phyloP scores from a whole-genome alignment of 2,888 invertebrate species.

The Lepidochrysops patricia region DNA sequence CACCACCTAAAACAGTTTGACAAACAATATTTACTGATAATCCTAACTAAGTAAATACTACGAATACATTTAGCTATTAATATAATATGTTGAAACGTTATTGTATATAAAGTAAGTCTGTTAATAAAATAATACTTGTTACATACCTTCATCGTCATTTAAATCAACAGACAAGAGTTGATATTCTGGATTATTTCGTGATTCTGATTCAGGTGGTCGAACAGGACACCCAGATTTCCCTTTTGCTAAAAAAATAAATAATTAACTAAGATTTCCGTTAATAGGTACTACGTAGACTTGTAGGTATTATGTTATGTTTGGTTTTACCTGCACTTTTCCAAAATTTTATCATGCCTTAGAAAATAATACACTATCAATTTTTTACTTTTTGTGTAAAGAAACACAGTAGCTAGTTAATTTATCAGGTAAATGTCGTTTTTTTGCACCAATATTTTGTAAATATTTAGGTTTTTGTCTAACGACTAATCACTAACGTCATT shows the following conservation, averaged over 20 bases:
- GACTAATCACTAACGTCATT: neutral
- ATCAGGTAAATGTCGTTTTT: neutral
- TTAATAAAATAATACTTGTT: slow-evolving; percentile 34
- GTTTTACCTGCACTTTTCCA: slow-evolving; percentile 82
- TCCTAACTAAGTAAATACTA: slow-evolving; percentile 1
- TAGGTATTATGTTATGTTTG: neutral
- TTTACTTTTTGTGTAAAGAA: neutral
- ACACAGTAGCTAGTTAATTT: neutral
- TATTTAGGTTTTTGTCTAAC: neutral
- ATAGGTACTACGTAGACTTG: slow-evolving; percentile 12
- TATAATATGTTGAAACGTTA: too few relatives aligned
- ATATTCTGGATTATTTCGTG: slow-evolving; percentile 27
- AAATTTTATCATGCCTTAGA: slow-evolving; percentile 80
- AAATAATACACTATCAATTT: slow-evolving; percentile 7
- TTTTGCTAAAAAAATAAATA: slow-evolving; percentile 46
- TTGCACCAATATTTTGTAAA: neutral
- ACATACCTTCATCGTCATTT: slow-evolving; percentile 45
- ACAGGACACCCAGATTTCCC: slow-evolving; percentile 69
- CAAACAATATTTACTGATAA: slow-evolving; percentile 11
- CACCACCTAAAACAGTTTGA: slow-evolving; percentile 44
- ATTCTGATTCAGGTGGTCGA: slow-evolving; percentile 52
- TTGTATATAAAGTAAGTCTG: too few relatives aligned
- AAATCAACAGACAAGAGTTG: slow-evolving; percentile 36
- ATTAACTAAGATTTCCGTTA: slow-evolving; percentile 13
- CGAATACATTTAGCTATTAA: slow-evolving; percentile 12